Evolutionary conservation across 2,888 invertebrate species (phyloP).

Genomic region (Arrhopalites spinosus): DNA sequence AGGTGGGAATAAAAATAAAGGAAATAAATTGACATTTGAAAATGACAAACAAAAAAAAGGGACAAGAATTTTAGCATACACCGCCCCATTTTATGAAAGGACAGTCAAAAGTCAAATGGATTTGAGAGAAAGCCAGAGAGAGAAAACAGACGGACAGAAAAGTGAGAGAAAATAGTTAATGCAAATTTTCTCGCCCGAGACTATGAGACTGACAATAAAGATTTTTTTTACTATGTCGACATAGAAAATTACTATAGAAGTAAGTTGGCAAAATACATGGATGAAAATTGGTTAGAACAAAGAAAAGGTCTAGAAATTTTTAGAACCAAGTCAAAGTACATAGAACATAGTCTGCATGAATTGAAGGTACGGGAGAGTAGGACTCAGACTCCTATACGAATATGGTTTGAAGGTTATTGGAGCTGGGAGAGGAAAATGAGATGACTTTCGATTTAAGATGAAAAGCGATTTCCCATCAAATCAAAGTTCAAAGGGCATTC

Average conservation of each 20-base stretch:
- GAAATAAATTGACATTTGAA: too few species aligned
- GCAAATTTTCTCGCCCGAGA: neutral
- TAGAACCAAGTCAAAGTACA: too few species aligned
- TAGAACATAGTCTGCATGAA: too few species aligned
- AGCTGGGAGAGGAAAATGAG: neutral
- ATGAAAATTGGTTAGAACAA: too few species aligned
- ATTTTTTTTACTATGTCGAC: neutral
- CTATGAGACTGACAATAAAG: neutral
- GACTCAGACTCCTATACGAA: neutral
- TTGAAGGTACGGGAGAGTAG: too few species aligned
- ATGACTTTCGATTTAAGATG: slow-evolving; percentile 18
- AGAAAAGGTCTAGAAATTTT: too few species aligned
- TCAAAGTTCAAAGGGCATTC: slow-evolving; percentile 36
- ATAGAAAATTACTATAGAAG: neutral
- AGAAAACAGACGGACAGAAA: neutral
- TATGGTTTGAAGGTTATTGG: neutral
- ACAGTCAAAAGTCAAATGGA: too few species aligned
- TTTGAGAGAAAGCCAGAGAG: neutral
- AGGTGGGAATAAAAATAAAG: neutral
- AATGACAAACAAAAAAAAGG: neutral
- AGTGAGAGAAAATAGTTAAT: neutral
- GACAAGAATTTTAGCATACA: too few species aligned
- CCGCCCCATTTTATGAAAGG: too few species aligned
- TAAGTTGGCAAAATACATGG: too few species aligned
- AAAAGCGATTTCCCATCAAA: slow-evolving; percentile 28